A percentile compares a stretch with the other conserved stretches of the same genome.
Conservation (phyloP, 1,140 invertebrate species). For the Antheraea pernyi region DNA sequence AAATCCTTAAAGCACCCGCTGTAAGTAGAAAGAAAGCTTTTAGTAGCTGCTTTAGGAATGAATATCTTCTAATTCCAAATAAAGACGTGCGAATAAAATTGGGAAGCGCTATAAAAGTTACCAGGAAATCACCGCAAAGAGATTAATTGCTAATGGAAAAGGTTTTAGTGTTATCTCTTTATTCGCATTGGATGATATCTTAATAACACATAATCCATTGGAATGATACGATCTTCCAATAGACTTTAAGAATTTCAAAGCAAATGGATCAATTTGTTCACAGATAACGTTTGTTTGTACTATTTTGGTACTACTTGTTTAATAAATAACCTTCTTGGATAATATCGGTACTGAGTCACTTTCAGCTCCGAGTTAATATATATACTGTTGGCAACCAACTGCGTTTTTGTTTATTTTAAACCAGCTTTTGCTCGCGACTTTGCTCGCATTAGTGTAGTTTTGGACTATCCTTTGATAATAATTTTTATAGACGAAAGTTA, state of each 20-base stretch:
- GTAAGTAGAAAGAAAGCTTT: slow-evolving; percentile 12
- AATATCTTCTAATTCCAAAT: neutral
- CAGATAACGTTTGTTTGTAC: neutral
- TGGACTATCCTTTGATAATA: too few relatives aligned
- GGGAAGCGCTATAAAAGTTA: slow-evolving; percentile 18
- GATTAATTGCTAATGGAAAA: slow-evolving; percentile 32
- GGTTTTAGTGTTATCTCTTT: slow-evolving; percentile 20
- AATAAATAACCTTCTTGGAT: neutral
- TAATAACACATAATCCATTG: neutral
- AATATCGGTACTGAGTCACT: neutral
- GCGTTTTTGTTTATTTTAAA: too few relatives aligned
- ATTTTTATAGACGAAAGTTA: too few relatives aligned
- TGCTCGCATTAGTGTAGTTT: too few relatives aligned
- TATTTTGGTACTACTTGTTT: neutral
- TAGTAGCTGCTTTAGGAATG: slow-evolving; percentile 8
- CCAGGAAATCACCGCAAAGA: slow-evolving; percentile 17
- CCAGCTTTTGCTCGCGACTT: too few relatives aligned
- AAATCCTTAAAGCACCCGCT: slow-evolving; percentile 5
- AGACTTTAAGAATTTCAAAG: neutral
- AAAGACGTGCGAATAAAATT: slow-evolving; percentile 5
- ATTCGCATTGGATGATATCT: neutral
- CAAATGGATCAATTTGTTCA: neutral
- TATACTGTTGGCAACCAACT: too few relatives aligned
- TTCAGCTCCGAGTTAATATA: neutral
- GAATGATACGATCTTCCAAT: neutral